Percentiles rank a stretch among this genome's conserved stretches.
Evolutionary conservation across 1,140 invertebrate species (phyloP).

Genomic region (Anoplolepis gracilipes): DNA sequence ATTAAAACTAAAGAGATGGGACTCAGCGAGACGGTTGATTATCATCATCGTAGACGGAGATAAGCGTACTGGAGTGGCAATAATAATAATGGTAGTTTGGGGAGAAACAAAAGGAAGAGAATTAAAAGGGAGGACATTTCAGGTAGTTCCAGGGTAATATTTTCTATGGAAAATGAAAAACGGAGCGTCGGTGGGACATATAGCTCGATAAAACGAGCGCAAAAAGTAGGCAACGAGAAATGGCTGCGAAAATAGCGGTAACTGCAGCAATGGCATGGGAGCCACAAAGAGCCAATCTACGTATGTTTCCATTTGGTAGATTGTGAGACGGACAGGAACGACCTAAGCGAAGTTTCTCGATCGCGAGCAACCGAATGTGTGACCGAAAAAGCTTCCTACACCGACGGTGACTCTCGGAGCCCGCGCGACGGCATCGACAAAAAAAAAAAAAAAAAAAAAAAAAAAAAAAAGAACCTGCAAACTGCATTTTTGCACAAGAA

Average conservation of each 20-base stretch:
- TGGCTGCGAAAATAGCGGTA: conserved; percentile 32
- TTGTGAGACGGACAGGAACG: neutral
- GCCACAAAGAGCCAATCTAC: conserved; percentile 42
- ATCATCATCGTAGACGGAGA: conserved; percentile 29
- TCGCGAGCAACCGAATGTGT: conserved; percentile 23
- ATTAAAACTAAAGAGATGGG: conserved; percentile 18
- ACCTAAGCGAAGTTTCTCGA: conserved; percentile 42
- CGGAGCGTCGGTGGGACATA: conserved; percentile 2
- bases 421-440: conserved; percentile 6
- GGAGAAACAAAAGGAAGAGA: conserved; percentile 39
- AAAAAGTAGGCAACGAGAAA: conserved; percentile 43
- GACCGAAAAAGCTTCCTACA: conserved; percentile 3
- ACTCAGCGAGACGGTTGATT: conserved; percentile 40
- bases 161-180: conserved; percentile 47
- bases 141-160: conserved; percentile 42
- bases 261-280: neutral
- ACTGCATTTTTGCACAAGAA: conserved; percentile 14
- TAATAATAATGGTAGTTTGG: conserved; percentile 46
- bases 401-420: conserved; percentile 26
- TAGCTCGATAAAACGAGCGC: conserved; percentile 22
- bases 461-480: neutral
- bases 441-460: neutral
- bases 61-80: conserved; percentile 19
- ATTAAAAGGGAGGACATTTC: conserved; percentile 41
- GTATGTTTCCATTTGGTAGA: conserved; percentile 7